Base-by-base conservation (phyloP, 1,140 invertebrate genomes). In the Temnothorax nylanderi region DNA sequence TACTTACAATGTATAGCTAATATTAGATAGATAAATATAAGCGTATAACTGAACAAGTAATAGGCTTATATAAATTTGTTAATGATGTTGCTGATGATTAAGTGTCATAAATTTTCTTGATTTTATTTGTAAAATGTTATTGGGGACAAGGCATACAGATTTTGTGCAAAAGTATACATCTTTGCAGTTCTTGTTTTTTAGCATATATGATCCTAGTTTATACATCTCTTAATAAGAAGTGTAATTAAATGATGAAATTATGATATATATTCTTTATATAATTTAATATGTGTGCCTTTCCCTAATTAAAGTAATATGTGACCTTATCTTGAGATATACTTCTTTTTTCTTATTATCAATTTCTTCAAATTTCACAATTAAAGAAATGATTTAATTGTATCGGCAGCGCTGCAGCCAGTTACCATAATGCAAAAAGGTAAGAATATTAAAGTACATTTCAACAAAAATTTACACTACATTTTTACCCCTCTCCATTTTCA, bases 351-450 rank as follows among this genome's bases (percentile, higher is more conserved):
- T 88, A 91, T 91, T 78, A 85, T 86, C 88, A 88, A 90, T 87
- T 91, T 91, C 92, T 87, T 87, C 91, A 85, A 92, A 91, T 41
- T 94, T 95, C 93, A 95, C 94, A 94, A 95, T 95, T 95, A 95
- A 95, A 95, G 92, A 95, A 95, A 94, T 95, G 91, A 95, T 95
- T 95, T 95, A 95, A 95, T 95, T 95, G 95, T 95, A 95, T 94
- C 94, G 95, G 95, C 95, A 95, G 95, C 95, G 95, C 95, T 94
- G 95, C 95, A 94, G 94, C 95, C 94, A 95, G 94, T 94, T 94
- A 93, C 93, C 93, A 95, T 95, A 95, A 95, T 93, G 93, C 94
- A 95, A n/a, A n/a, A n/a, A 95, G 95, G 95, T 95, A 95, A 95
- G 95, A 95, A 92, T 93, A 94, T 94, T 93, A 94, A 95, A 94